phyloP scores from a whole-genome alignment of 1,140 invertebrate species.

The Pygmarrhopalites habei region DNA sequence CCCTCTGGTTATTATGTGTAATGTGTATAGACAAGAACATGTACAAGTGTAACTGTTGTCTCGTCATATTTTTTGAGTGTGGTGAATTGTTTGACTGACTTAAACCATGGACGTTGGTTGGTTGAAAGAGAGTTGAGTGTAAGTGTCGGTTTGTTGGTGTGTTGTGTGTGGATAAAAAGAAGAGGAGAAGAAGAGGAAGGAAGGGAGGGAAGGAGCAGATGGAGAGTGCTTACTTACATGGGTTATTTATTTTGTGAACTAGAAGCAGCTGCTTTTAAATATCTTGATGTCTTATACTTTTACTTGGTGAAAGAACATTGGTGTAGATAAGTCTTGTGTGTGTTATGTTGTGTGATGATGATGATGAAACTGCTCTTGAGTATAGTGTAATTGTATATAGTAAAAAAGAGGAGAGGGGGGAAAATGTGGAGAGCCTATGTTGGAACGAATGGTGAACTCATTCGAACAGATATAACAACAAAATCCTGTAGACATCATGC shows the following conservation, averaged over 20 bases:
- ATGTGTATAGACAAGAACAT: no score
- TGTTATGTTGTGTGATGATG: no score
- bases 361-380: background rate
- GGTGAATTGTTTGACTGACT: no score
- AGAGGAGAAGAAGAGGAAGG: slow-evolving; percentile 8
- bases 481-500: slow-evolving; percentile 31
- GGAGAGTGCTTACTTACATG: background rate
- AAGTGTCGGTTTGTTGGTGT: background rate
- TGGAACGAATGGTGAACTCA: slow-evolving; percentile 29
- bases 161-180: background rate
- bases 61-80: no score
- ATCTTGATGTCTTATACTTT: background rate
- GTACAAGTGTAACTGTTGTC: no score
- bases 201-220: background rate
- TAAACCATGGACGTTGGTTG: background rate
- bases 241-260: slow-evolving; percentile 16
- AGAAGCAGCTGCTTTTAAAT: slow-evolving; percentile 4
- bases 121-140: no score
- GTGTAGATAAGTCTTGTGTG: background rate
- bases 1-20: no score
- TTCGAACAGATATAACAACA: slow-evolving; percentile 15
- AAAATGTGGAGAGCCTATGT: slow-evolving; percentile 38
- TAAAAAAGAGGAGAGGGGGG: background rate
- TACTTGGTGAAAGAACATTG: slow-evolving; percentile 4
- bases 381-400: background rate